phyloP scores from a whole-genome alignment of 2,113 vertebrate genomes.

The Rhea americana region DNA sequence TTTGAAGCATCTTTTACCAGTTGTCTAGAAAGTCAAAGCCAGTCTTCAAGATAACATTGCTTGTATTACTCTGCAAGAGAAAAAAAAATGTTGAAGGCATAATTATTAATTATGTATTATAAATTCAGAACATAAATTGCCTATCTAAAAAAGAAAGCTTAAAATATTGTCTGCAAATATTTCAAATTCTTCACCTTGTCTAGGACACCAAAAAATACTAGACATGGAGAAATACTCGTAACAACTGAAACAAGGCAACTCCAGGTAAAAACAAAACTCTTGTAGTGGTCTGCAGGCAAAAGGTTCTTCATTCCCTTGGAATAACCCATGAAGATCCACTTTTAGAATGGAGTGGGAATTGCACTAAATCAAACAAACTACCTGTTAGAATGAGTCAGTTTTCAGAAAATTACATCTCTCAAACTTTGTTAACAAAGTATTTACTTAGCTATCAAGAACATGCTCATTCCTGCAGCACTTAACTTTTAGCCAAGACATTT shows the following conservation, averaged over 20 bases:
- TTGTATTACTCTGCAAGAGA: conserved; percentile 84
- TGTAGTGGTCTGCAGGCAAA: background rate
- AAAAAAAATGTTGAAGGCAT: background rate
- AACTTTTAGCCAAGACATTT: background rate
- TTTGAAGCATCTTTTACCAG: conserved; percentile 84
- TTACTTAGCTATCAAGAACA: background rate
- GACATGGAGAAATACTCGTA: background rate
- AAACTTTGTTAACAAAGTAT: background rate
- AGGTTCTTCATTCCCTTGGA: background rate
- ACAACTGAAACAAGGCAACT: background rate
- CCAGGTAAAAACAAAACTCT: background rate
- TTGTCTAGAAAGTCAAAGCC: conserved; percentile 99
- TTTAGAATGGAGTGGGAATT: background rate
- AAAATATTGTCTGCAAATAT: background rate
- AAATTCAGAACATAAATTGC: background rate
- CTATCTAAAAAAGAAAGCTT: background rate
- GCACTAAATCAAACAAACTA: background rate
- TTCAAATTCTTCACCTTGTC: background rate
- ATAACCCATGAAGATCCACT: background rate
- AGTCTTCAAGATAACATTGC: conserved; percentile 91
- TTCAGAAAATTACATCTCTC: background rate
- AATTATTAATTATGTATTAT: background rate
- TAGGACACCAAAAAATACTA: background rate
- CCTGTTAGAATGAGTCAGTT: background rate
- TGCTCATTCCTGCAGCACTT: background rate